A percentile compares a stretch with the other conserved stretches of the same genome.
Evolutionary conservation across 2,797 vertebrate species (phyloP).

Genomic region (Sarcophilus harrisii): DNA sequence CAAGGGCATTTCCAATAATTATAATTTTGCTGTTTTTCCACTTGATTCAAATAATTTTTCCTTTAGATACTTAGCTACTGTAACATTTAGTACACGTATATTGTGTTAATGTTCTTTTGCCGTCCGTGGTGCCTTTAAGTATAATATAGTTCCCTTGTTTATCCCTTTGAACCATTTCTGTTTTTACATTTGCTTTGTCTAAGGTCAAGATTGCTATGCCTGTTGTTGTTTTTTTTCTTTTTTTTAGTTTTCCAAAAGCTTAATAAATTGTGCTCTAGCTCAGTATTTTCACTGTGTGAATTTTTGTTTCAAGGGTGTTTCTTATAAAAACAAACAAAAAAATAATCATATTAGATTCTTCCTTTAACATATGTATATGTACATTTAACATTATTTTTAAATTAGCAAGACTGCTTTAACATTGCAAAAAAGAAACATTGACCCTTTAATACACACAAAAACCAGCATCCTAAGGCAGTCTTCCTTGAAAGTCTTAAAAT

Average conservation of each 20-base stretch:
- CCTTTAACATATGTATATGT: not conserved
- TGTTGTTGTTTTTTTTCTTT: not conserved
- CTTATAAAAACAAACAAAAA: not conserved
- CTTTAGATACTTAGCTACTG: not conserved
- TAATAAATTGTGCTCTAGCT: not conserved
- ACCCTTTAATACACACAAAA: slow-evolving; percentile 50
- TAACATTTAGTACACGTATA: not conserved
- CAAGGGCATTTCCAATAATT: not conserved
- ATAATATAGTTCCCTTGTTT: not conserved
- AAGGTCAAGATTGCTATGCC: not conserved
- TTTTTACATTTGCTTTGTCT: not conserved
- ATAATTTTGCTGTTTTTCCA: not conserved
- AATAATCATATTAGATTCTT: not conserved
- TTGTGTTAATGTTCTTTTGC: not conserved
- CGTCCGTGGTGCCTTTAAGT: not conserved
- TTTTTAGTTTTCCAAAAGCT: not conserved
- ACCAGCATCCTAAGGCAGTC: slow-evolving; percentile 44
- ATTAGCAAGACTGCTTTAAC: not conserved
- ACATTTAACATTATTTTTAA: not conserved
- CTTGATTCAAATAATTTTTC: not conserved
- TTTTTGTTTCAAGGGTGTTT: not conserved
- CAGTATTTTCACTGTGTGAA: not conserved
- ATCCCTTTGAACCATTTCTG: not conserved
- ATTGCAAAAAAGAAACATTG: slow-evolving; percentile 3
- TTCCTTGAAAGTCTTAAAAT: slow-evolving; percentile 75